Evolutionary conservation across 2,113 vertebrate species (phyloP).

Genomic region (Pterocles gutturalis): DNA sequence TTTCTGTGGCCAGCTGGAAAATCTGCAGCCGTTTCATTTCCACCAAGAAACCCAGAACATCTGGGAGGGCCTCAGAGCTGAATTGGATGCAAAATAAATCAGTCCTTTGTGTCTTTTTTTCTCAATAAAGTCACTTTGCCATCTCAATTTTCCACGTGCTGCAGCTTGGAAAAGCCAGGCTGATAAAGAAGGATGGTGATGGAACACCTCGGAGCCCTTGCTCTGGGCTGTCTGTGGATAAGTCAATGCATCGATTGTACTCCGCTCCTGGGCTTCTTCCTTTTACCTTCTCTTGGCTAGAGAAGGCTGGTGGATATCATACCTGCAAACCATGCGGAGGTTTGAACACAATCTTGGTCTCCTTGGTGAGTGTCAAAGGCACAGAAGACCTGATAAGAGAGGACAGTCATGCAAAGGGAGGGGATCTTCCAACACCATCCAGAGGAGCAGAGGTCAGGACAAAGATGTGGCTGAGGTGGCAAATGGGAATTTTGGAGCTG

Average conservation of each 20-base stretch:
- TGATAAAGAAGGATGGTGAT: background rate
- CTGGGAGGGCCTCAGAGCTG: background rate
- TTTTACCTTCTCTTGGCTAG: background rate
- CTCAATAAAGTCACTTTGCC: background rate
- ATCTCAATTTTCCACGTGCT: background rate
- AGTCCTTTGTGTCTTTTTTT: background rate
- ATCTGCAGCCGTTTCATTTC: background rate
- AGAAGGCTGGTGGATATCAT: background rate
- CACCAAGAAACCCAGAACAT: background rate
- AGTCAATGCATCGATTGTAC: background rate
- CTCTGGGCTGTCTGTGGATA: background rate
- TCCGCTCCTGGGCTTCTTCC: background rate
- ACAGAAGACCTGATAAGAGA: background rate
- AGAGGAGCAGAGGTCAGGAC: background rate
- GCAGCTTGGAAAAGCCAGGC: background rate
- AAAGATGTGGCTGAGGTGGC: background rate
- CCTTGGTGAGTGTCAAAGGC: background rate
- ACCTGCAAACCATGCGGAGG: background rate
- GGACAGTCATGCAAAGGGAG: background rate
- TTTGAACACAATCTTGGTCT: background rate
- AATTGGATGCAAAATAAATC: slow-evolving; percentile 13
- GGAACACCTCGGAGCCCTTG: background rate
- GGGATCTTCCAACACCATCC: background rate
- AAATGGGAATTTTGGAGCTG: background rate
- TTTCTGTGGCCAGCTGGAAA: slow-evolving; percentile 19